phyloP scores from a whole-genome alignment of 2,797 vertebrate species.

The Scomberomorus guttatus region DNA sequence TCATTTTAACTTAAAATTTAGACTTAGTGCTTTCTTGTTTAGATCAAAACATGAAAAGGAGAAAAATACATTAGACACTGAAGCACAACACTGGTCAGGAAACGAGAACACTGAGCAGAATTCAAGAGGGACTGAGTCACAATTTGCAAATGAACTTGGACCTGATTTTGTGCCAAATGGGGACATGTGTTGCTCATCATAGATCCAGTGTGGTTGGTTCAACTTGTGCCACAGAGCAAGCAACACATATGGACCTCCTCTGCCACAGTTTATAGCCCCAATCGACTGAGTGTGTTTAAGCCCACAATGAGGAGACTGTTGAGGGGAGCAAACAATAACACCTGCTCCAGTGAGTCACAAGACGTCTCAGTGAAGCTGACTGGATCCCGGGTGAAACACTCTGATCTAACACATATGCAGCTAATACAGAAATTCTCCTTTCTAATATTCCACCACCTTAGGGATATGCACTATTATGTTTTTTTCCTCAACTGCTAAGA shows the following conservation, averaged over 20 bases:
- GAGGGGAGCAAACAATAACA: constrained; percentile 67
- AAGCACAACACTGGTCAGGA: background rate
- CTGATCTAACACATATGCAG: constrained; percentile 48
- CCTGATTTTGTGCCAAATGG: constrained; percentile 27
- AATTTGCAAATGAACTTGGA: constrained; percentile 13
- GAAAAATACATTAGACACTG: constrained; percentile 22
- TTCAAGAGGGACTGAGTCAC: background rate
- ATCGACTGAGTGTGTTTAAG: constrained; percentile 44
- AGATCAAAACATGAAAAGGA: constrained; percentile 22
- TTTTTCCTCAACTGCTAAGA: too few species aligned
- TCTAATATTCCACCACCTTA: constrained; percentile 52
- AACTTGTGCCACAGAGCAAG: constrained; percentile 5
- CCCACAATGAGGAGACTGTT: constrained; percentile 41
- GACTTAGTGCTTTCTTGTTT: constrained; percentile 19
- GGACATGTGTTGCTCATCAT: constrained; percentile 12
- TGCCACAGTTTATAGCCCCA: constrained; percentile 40
- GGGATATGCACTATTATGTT: constrained; percentile 44
- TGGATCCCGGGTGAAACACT: constrained; percentile 42
- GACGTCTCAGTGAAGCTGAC: constrained; percentile 47
- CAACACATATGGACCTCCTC: constrained; percentile 36
- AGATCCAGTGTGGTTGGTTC: constrained; percentile 21
- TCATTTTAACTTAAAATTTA: constrained; percentile 26
- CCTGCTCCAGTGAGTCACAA: constrained; percentile 65
- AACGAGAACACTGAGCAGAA: constrained; percentile 8
- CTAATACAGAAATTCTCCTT: constrained; percentile 52